Conservation (phyloP, 2,113 vertebrate genomes). For the Ctenomys sociabilis region DNA sequence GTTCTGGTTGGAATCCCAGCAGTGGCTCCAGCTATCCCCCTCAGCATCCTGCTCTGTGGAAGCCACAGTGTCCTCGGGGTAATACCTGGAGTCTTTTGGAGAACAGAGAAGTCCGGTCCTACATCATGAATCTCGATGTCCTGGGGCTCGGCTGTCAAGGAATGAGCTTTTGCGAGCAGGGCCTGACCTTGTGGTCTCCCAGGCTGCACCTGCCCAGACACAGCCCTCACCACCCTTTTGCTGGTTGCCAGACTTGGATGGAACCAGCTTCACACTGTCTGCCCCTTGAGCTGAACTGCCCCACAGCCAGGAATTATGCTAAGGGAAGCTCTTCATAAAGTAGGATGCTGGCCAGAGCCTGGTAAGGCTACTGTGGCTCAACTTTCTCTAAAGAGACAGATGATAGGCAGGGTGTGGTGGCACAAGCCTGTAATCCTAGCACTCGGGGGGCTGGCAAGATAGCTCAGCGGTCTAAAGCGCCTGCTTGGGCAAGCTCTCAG, state of each 20-base stretch:
- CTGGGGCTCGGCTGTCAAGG: rapidly evolving
- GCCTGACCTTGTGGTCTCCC: background rate
- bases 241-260: background rate
- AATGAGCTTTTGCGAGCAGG: background rate
- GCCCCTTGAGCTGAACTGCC: background rate
- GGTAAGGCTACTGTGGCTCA: no score
- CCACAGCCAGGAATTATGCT: background rate
- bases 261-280: background rate
- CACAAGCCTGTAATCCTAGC: no score
- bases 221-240: background rate
- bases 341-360: background rate
- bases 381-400: background rate
- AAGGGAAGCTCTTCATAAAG: background rate
- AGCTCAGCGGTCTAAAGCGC: no score
- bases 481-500: no score
- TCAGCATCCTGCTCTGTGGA: background rate
- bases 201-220: background rate
- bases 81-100: no score
- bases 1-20: background rate
- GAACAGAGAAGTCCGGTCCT: background rate
- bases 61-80: background rate
- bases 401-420: no score
- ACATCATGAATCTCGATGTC: no score
- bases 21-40: background rate
- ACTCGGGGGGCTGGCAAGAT: no score